phyloP scores from a whole-genome alignment of 2,797 vertebrate genomes.

The Danio albolineatus region DNA sequence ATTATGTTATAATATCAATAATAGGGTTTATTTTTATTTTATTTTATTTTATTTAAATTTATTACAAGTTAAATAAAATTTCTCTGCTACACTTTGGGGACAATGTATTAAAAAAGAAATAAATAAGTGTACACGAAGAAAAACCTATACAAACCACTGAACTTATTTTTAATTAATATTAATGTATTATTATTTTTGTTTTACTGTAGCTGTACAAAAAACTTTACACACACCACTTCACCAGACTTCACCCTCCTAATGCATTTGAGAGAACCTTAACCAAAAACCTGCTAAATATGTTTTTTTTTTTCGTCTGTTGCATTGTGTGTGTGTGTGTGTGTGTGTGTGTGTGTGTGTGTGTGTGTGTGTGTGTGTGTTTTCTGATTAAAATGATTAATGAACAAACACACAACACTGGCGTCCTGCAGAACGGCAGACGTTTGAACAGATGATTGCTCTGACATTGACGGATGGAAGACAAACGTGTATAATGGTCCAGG shows the following conservation, averaged over 20 bases:
- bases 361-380: slow-evolving; percentile 7
- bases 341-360: neutral
- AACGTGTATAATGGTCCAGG: slow-evolving; percentile 52
- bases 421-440: slow-evolving; percentile 68
- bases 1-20: too few species aligned
- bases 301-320: neutral
- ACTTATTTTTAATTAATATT: too few species aligned
- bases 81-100: too few species aligned
- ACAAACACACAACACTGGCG: slow-evolving; percentile 57
- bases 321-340: neutral
- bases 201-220: neutral
- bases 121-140: slow-evolving; percentile 1
- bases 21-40: too few species aligned
- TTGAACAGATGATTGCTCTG: slow-evolving; percentile 69
- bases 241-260: neutral
- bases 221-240: neutral
- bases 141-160: too few species aligned
- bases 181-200: too few species aligned
- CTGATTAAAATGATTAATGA: slow-evolving; percentile 41
- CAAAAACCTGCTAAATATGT: slow-evolving; percentile 14
- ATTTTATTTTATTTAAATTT: too few species aligned
- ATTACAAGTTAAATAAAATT: too few species aligned
- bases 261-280: slow-evolving; percentile 13
- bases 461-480: slow-evolving; percentile 67
- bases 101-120: too few species aligned